Base-by-base conservation (phyloP, 2,113 vertebrate genomes). In the Orientallactaga bullata region DNA sequence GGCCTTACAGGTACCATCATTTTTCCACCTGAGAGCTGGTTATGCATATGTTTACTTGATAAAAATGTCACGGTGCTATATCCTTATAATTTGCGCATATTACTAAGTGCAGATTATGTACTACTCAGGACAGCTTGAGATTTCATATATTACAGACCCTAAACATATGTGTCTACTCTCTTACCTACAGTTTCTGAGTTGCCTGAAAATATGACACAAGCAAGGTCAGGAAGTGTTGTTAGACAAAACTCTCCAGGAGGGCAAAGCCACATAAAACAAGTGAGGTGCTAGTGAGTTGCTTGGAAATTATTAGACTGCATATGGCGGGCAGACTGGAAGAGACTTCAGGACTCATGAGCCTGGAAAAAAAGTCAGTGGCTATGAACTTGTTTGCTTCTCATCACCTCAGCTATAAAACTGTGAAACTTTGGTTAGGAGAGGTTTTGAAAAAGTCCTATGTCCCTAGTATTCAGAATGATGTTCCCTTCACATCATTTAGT, bases 211-310 rank as follows among this genome's bases (percentile, higher is more conserved):
- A 60, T 1, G 11, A 82, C 23, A 42, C 80, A 42, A 55, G 42
- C 35, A 88, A 93, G 28, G 47, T 86, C 51, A 92, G 18, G n/a
- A 83, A n/a, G 13, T 72, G 12, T 80, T 86, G 91, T 47, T 47
- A 39, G 66, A 80, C 32, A 94, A 78, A 79, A 79, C 24, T 74
- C n/a, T 72, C n/a, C 16, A 71, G 51, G 78, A 83, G 26, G 61
- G 55, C 13, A 76, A 74, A 88, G n/a, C 42, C 21, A 89, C 23
- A 66, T 47, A 79, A 83, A 87, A 28, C 23, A 87, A 91, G 76
- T 76, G 12, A 5, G 32, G 35, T 87, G 92, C 21, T 76, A 8
- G 0, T 24, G 4, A 74, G 15, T 37, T 28, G 8, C 13, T 80
- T 66, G 66, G 47, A 86, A 91, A 69, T 86, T 42, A 42, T 35